phyloP scores from a whole-genome alignment of 2,113 vertebrate species.

The Seriola rivoliana region DNA sequence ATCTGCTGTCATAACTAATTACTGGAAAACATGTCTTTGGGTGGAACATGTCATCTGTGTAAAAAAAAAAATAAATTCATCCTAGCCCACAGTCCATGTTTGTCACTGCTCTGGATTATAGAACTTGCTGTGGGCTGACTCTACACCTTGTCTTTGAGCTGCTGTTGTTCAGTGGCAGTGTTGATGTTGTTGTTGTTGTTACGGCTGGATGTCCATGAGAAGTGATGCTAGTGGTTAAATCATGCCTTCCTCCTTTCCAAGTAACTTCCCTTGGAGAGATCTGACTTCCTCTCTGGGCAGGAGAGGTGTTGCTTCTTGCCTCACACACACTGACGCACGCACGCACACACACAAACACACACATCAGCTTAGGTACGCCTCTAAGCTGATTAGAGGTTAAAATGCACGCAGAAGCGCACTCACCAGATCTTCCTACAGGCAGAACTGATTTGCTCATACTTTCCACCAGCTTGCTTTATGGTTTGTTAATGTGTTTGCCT shows the following conservation, averaged over 20 bases:
- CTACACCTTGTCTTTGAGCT: constrained; percentile 11
- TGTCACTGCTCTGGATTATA: constrained; percentile 9
- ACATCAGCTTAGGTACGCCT: neutral
- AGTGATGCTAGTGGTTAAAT: constrained; percentile 13
- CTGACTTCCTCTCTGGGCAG: constrained; percentile 22
- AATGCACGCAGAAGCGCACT: neutral
- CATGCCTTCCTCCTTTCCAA: constrained; percentile 11
- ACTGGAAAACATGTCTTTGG: neutral
- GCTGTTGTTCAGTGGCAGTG: constrained; percentile 10
- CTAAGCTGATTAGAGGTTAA: constrained; percentile 40
- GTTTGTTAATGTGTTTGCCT: constrained; percentile 27
- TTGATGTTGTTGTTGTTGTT: constrained; percentile 49
- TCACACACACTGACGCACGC: neutral
- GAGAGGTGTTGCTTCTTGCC: constrained; percentile 11
- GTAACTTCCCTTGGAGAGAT: constrained; percentile 27
- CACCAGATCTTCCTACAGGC: constrained; percentile 7
- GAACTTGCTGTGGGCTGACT: neutral
- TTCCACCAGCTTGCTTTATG: constrained; percentile 42
- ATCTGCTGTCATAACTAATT: constrained; percentile 27
- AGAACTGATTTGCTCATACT: constrained; percentile 13
- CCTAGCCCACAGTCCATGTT: neutral
- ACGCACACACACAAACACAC: neutral
- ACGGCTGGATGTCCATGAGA: constrained; percentile 9
- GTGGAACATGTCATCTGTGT: neutral
- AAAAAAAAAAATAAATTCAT: neutral